Base-by-base conservation (phyloP, 1,140 invertebrate species). In the Bicyclus anynana region DNA sequence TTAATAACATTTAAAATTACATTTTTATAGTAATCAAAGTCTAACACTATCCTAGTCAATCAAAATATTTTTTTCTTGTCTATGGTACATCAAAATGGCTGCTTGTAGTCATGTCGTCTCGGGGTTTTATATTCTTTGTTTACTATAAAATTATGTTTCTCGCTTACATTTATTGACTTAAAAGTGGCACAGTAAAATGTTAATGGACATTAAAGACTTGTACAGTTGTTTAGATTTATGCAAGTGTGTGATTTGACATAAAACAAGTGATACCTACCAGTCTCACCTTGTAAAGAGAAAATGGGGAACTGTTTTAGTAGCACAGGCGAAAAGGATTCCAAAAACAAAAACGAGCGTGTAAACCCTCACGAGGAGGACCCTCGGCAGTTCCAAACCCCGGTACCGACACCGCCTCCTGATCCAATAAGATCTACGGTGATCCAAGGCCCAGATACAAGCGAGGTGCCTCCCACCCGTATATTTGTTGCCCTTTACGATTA, bases 401-500 rank as follows among this genome's bases (percentile, higher is more conserved):
- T 93, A 67, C 91, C 93, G 17, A 93, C 92, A 33, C 91, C 92
- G 38, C 91, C 92, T 29, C 92, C 92, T 9, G 92, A 93, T 77
- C 92, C 92, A 49, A 92, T 92, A 63, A 90, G 92, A 74, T 78
- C 81, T 37, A 77, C 83, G 12, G 80, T 85, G 60, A 86, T 79
- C 71, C 81, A 80, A 65, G 80, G 80, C 33, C 79, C 85, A 53
- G 85, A 87, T 70, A 83, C 85, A 9, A 82, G 66, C 82, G 91
- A 79, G 77, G 81, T 69, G 82, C 90, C 92, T 69, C 94, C 92
- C 73, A 93, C 94, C 57, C 95, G 95, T 88, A 95, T 99, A 75
- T 99, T 99, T 90, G 96, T 99, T 26, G 98, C 98, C 27, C 90
- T 99, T 13, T 99, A 99, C 89, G 98, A 99, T 89, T 99, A 99